A percentile compares a stretch with the other conserved stretches of the same genome.
Conservation (phyloP, 2,113 vertebrate genomes). For the Pomatostomus ruficeps region DNA sequence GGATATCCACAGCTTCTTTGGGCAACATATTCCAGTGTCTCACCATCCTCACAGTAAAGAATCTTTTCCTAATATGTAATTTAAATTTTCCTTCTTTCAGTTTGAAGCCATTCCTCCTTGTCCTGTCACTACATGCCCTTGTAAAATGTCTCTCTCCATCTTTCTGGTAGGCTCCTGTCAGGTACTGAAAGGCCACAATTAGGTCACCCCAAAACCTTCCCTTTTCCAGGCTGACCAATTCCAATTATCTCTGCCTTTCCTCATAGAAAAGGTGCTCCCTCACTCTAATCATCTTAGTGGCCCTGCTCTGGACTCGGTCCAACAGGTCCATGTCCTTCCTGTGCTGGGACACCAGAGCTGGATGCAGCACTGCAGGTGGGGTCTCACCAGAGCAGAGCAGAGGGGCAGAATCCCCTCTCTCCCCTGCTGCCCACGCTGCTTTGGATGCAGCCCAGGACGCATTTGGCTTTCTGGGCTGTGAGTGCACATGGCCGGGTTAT, state of each 20-base stretch:
- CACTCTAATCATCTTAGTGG: background rate
- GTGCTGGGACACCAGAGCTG: background rate
- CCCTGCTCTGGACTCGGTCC: background rate
- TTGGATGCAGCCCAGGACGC: background rate
- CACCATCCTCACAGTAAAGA: background rate
- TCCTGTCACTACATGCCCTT: background rate
- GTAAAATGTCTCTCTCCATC: background rate
- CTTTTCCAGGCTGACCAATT: background rate
- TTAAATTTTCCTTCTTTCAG: background rate
- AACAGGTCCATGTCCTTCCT: background rate
- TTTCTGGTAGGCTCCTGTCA: background rate
- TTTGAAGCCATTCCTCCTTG: background rate
- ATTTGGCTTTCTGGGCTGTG: background rate
- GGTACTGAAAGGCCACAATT: background rate
- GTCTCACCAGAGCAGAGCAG: background rate
- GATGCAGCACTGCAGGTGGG: background rate
- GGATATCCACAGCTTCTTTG: background rate
- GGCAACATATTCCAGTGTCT: background rate
- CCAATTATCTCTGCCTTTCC: background rate
- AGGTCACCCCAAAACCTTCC: background rate
- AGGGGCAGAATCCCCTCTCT: background rate
- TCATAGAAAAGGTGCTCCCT: background rate
- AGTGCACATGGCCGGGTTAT: rapidly evolving
- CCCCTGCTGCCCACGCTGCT: background rate
- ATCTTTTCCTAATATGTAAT: background rate